Evolutionary conservation across 2,797 vertebrate species (phyloP).

Genomic region (Ciconia nigra): DNA sequence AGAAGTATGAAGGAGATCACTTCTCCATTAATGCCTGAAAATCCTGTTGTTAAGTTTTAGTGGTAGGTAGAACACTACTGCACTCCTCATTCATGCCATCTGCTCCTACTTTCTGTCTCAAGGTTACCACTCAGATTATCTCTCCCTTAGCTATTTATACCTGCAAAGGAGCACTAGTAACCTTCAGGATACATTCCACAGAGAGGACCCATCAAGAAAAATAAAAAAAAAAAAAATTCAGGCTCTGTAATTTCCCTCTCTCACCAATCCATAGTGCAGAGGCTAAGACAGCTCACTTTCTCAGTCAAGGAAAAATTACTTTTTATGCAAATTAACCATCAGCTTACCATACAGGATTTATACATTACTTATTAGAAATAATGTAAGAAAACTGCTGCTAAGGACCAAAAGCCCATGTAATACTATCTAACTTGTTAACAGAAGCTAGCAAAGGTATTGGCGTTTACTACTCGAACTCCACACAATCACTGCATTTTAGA

Average conservation of each 20-base stretch:
- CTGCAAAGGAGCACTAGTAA: not conserved
- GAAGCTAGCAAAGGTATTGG: not conserved
- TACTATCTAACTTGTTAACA: not conserved
- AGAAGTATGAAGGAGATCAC: not conserved
- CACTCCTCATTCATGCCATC: not conserved
- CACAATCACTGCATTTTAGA: not conserved
- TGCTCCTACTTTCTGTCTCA: not conserved
- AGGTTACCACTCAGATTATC: not conserved
- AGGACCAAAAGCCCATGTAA: not conserved
- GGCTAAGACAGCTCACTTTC: not conserved
- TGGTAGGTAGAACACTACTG: not conserved
- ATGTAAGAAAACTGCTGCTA: not conserved
- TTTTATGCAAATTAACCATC: not conserved
- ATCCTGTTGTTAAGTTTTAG: not conserved
- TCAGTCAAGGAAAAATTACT: not conserved
- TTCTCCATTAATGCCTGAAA: not conserved
- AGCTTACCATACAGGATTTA: not conserved
- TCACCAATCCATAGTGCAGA: not conserved
- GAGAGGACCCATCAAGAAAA: not conserved
- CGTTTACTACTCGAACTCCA: not conserved
- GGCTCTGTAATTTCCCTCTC: not conserved
- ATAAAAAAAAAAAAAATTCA: not conserved
- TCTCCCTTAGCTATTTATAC: not conserved
- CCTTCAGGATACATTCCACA: not conserved
- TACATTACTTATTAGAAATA: not conserved